A percentile compares a stretch with the other conserved stretches of the same genome.
Conservation (phyloP, 2,113 vertebrate genomes). For the Penelope pileata region DNA sequence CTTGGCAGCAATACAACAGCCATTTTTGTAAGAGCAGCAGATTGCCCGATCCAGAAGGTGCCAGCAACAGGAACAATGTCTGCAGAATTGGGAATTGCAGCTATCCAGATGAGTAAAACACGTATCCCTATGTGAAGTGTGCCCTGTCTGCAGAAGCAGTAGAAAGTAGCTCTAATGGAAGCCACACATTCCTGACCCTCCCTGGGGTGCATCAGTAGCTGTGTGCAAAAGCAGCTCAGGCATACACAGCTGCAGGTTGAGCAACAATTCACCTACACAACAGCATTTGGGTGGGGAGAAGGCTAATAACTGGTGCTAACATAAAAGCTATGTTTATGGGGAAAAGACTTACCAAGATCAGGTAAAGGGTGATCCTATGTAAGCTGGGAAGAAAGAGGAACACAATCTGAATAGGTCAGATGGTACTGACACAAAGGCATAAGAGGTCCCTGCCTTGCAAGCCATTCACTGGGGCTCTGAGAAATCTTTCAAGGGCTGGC, state of each 20-base stretch:
- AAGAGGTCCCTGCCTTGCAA: background rate
- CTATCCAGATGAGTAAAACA: background rate
- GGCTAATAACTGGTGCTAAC: background rate
- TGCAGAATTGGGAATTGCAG: background rate
- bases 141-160: background rate
- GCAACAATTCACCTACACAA: background rate
- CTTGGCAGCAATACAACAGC: background rate
- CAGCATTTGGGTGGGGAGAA: background rate
- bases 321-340: background rate
- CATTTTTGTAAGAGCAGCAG: background rate
- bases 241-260: background rate
- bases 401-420: background rate
- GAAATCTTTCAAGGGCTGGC: background rate
- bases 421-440: background rate
- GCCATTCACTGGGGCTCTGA: fast-evolving
- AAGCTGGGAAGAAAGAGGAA: background rate
- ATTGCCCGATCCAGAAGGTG: background rate
- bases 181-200: background rate
- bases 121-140: background rate
- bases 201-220: background rate
- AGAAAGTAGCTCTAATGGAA: background rate
- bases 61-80: background rate
- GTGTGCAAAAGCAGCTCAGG: background rate
- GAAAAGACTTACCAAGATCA: background rate
- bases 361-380: background rate